Evolutionary conservation across 2,888 invertebrate species (phyloP), one percentile per base, ranked within the genome.

Genomic region (Platypus cylindrus): DNA sequence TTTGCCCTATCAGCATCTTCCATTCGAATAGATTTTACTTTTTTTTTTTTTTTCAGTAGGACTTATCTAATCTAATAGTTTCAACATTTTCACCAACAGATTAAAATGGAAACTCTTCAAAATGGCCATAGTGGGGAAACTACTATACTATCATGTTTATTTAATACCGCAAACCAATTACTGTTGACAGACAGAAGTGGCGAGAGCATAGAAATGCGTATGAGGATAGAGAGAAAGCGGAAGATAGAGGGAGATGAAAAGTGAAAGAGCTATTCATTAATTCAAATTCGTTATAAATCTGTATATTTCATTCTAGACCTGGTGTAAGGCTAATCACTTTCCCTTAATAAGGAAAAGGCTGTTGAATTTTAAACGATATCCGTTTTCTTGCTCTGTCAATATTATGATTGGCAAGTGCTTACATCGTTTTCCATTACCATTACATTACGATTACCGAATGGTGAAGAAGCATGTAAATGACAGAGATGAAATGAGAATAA

Each of bases 361-460:
- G 50, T 52, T 53, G 58, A 57, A 57, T 59, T 58, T 59, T 58
- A 58, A 60, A 56, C 57, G 58, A 55, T 56, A 55, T 53, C 40
- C 50, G 42, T 41, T 45, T 46, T 48, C 47, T 39, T 45, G 39
- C 40, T 47, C 48, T 54, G 59, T 61, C 60, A 59, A 62, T 62
- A 60, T 62, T 62, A 55, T 62, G 54, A 57, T 57, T 58, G 51
- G 51, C 51, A 54, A 54, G 55, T 54, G 51, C 48, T 49, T 49
- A 50, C 46, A 30, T 36, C 34, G 37, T 34, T 40, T 48, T 51
- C 55, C 54, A 58, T 58, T 57, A 59, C 56, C 56, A 56, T 58
- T 60, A 60, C 55, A 59, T 60, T 59, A 58, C 50, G 46, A 43
- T 46, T 50, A 48, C 48, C 49, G 49, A 51, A 51, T 50, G 49